phyloP scores from a whole-genome alignment of 2,888 invertebrate species.

The Dolichomitus sp. region DNA sequence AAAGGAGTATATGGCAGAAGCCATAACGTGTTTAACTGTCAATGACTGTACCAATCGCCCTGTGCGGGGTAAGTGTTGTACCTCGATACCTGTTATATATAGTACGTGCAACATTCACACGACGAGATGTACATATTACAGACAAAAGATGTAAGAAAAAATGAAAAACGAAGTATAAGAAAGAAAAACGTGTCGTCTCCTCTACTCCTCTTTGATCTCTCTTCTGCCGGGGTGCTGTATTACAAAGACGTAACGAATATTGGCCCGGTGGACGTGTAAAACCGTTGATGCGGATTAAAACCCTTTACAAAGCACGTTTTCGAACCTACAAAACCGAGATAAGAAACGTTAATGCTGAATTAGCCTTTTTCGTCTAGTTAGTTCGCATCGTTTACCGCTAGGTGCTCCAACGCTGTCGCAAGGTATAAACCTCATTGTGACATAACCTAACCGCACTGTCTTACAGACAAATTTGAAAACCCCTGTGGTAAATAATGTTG shows the following conservation, averaged over 20 bases:
- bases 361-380: too few relatives aligned
- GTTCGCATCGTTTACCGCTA: too few relatives aligned
- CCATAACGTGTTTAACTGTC: background rate
- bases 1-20: background rate
- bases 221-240: background rate
- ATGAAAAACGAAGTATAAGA: slow-evolving; percentile 8
- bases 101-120: slow-evolving; percentile 32
- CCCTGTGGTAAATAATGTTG: too few relatives aligned
- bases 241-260: background rate
- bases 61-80: slow-evolving; percentile 34
- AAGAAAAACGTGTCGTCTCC: slow-evolving; percentile 12
- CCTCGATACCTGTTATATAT: slow-evolving; percentile 64
- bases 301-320: background rate
- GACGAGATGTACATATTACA: slow-evolving; percentile 62
- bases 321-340: background rate
- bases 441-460: too few relatives aligned
- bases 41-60: slow-evolving; percentile 33
- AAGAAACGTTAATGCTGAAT: background rate
- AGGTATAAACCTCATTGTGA: too few relatives aligned
- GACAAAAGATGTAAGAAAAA: slow-evolving; percentile 33
- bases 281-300: background rate
- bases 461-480: too few relatives aligned
- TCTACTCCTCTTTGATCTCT: slow-evolving; percentile 30
- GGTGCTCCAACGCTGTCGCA: too few relatives aligned
- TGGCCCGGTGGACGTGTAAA: background rate